Evolutionary conservation across 2,888 invertebrate species (phyloP), one percentile per base, ranked within the genome.

Genomic region (Drosophila mayaguana): DNA sequence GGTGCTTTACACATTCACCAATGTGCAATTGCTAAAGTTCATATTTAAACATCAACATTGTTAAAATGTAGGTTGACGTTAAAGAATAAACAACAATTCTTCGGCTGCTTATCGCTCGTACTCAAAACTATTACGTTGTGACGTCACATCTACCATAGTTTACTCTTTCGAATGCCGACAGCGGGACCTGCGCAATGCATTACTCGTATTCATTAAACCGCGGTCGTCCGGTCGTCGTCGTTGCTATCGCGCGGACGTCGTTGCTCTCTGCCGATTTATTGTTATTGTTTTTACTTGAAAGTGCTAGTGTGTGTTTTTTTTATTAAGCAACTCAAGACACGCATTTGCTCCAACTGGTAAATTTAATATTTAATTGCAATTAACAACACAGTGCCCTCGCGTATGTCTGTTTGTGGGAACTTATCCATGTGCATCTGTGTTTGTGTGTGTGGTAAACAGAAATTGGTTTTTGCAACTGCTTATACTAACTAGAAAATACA

Each of bases 201-300:
- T 53, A 20, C 20, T 48, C 20, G 34, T 36, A 40, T 67, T 66
- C 64, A 76, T 72, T 76, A 63, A 68, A 68, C 54, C 48, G 68
- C 59, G 14, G 72, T 70, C 71, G 63, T 61, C 53, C 76, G 68
- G 57, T 66, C 75, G 74, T 68, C 57, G 76, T 77, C 60, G 77
- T 72, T 73, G 77, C 73, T 73, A 62, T 76, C 72, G 72, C 61
- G 76, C 67, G 76, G 76, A 68, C 57, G 61, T 77, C 73, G 73
- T 69, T 66, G 77, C 62, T 77, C 64, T 70, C 62, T 70, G 74
- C 78, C 73, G 78, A 77, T 60, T 73, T 74, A 74, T 78, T 78
- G 78, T 78, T 78, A 78, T 78, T 78, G 78, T 78, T 78, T 77
- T 77, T 78, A 69, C 65, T 73, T 77, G 68, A 60, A 77, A 69